These are phyloP conservation scores for Periophthalmodon schlosseri DNA, from an alignment of 2,113 vertebrate genomes.

Conservation along the genomic window DNA sequence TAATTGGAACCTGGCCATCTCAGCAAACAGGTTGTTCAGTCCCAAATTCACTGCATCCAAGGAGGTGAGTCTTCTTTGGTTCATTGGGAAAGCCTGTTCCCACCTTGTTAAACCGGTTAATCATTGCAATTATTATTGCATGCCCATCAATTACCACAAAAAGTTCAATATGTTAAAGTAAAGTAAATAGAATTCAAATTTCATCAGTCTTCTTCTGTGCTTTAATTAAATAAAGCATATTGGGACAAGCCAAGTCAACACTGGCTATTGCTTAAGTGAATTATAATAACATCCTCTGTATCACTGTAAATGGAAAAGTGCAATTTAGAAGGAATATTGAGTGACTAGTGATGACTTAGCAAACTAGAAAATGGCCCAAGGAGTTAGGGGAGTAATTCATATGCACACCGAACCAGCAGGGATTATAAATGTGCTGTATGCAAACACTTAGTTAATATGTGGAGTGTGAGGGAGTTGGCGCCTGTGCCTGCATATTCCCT, in stretches of 20 bases:
- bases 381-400: slow-evolving; percentile 17
- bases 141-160: not conserved
- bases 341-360: slow-evolving; percentile 4
- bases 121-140: too few relatives aligned
- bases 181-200: not conserved
- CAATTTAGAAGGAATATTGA: not conserved
- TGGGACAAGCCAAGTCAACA: not conserved
- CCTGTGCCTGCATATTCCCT: slow-evolving; percentile 22
- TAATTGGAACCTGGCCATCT: not conserved
- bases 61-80: not conserved
- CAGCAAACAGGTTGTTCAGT: not conserved
- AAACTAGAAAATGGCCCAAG: slow-evolving; percentile 12
- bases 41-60: not conserved
- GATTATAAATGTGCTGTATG: slow-evolving; percentile 15
- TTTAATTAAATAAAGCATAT: not conserved
- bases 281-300: not conserved
- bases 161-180: not conserved
- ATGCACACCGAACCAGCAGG: slow-evolving; percentile 1
- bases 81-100: not conserved
- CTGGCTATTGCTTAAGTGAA: not conserved
- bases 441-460: slow-evolving; percentile 15
- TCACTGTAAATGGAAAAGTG: not conserved
- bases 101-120: not conserved
- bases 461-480: slow-evolving; percentile 9
- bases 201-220: too few relatives aligned